These are phyloP conservation scores for Clarias magur DNA, from an alignment of 2,113 vertebrate genomes.

Conservation along the genomic window DNA sequence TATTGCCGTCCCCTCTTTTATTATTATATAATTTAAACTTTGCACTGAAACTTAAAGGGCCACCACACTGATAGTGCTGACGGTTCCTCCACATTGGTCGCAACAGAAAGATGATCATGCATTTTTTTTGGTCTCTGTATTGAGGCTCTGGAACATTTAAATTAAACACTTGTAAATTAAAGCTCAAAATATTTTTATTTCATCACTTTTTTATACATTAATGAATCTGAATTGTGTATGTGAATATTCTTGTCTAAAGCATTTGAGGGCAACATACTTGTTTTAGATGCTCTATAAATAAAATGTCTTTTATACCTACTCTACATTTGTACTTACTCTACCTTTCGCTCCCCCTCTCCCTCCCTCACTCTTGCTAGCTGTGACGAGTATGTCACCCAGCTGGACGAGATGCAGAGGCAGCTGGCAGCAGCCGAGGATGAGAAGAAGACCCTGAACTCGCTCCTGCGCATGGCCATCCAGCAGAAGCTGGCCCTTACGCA, in stretches of 20 bases:
- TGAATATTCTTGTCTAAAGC: background rate
- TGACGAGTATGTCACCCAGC: constrained; percentile 94
- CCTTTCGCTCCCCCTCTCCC: constrained; percentile 7
- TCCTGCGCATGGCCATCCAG: constrained; percentile 98
- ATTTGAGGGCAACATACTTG: too few species aligned
- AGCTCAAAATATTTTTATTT: background rate
- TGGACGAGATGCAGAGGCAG: constrained; percentile 98
- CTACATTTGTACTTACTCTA: background rate
- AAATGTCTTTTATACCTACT: background rate
- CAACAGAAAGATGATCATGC: background rate
- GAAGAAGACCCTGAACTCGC: constrained; percentile 97
- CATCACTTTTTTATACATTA: background rate
- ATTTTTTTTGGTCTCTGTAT: background rate
- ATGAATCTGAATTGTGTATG: background rate
- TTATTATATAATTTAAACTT: too few species aligned
- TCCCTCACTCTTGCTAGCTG: constrained; percentile 73
- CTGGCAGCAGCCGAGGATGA: constrained; percentile 94
- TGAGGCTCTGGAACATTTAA: background rate
- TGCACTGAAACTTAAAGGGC: background rate
- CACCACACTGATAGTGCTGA: background rate
- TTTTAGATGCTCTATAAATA: background rate
- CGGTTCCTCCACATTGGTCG: background rate
- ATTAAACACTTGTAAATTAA: background rate
- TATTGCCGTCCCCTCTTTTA: too few species aligned
- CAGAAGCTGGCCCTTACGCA: constrained; percentile 98